Evolutionary conservation across 2,888 invertebrate genomes (phyloP).

Genomic region (Epicampocera succincta): DNA sequence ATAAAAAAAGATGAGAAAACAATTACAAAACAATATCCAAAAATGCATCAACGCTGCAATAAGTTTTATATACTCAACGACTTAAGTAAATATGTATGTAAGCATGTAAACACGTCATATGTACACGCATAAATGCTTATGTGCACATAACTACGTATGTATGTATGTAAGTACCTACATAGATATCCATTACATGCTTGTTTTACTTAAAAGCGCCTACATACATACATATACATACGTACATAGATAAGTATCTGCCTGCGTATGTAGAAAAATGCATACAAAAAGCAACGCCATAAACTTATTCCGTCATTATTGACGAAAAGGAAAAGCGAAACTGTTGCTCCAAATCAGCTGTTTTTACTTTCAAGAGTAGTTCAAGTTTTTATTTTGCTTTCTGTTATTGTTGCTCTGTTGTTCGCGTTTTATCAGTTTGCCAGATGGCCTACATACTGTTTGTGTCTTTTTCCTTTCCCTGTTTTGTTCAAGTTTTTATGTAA

Average conservation of each 20-base stretch:
- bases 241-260: too few relatives aligned
- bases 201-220: too few relatives aligned
- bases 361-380: conserved; percentile 64
- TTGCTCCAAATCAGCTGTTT: conserved; percentile 48
- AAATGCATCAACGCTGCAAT: conserved; percentile 18
- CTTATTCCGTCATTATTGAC: conserved; percentile 1
- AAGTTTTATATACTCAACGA: too few relatives aligned
- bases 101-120: too few relatives aligned
- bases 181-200: too few relatives aligned
- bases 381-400: conserved; percentile 54
- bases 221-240: too few relatives aligned
- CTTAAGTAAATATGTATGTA: too few relatives aligned
- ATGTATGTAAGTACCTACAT: too few relatives aligned
- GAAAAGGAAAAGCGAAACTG: neutral
- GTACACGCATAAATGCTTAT: too few relatives aligned
- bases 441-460: conserved; percentile 15
- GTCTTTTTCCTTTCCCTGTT: too few relatives aligned
- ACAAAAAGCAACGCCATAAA: neutral
- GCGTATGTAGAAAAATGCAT: too few relatives aligned
- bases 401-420: conserved; percentile 9
- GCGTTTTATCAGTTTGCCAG: conserved; percentile 34
- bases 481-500: neutral
- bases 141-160: too few relatives aligned
- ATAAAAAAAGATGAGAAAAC: conserved; percentile 2
- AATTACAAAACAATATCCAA: conserved; percentile 12